Conservation (phyloP, 2,888 invertebrate species). For the Opisthograptis luteolata region DNA sequence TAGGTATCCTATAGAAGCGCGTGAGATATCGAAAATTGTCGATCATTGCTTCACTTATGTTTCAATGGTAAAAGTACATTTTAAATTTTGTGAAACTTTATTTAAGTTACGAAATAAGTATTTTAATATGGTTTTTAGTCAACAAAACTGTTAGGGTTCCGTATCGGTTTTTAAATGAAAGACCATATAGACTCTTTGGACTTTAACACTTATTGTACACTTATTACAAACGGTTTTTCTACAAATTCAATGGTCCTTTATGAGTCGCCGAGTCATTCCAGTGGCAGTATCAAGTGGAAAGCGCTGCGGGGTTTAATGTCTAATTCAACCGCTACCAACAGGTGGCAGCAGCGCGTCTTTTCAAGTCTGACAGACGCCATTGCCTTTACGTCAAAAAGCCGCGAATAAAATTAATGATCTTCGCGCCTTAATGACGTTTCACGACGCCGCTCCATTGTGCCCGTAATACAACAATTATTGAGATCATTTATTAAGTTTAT, state of each 20-base stretch:
- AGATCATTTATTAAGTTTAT: slow-evolving; percentile 85
- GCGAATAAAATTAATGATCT: slow-evolving; percentile 85
- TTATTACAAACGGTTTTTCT: slow-evolving; percentile 19
- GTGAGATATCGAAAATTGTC: no score
- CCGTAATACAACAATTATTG: slow-evolving; percentile 85
- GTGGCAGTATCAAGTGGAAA: slow-evolving; percentile 80
- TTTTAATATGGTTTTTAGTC: no score
- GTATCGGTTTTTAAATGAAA: background rate
- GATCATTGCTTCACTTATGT: no score
- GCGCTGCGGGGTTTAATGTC: slow-evolving; percentile 75
- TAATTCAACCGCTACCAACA: slow-evolving; percentile 83
- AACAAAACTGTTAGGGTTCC: no score
- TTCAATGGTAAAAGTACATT: no score
- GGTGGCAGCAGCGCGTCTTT: slow-evolving; percentile 80
- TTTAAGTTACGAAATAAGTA: background rate
- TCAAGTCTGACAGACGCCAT: slow-evolving; percentile 84
- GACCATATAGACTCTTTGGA: slow-evolving; percentile 2
- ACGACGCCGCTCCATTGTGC: slow-evolving; percentile 84
- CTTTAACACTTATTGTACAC: slow-evolving; percentile 17
- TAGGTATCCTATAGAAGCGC: no score
- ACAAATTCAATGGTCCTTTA: slow-evolving; percentile 52
- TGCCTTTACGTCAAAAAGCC: slow-evolving; percentile 82
- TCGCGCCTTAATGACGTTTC: slow-evolving; percentile 83
- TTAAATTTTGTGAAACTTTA: background rate
- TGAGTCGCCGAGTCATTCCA: slow-evolving; percentile 71